Evolutionary conservation across 2,888 invertebrate species (phyloP), one percentile per base, ranked within the genome.

Genomic region (Pilophorus perplexus): DNA sequence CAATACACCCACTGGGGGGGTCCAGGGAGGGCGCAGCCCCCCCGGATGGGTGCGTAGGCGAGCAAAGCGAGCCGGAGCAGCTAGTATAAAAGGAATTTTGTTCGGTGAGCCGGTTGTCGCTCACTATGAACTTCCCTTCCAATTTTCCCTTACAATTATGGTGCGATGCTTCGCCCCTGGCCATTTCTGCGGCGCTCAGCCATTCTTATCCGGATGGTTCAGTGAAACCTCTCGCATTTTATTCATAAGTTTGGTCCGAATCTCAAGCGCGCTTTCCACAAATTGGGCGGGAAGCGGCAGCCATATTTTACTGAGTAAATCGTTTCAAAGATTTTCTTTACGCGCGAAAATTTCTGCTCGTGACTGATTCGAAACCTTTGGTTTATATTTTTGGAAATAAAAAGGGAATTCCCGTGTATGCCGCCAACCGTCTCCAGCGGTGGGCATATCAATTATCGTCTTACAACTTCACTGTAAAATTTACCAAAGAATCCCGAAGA

Each of bases 381-480:
- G 14, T 64, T 8, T 22, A 27, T 37, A 67, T 67, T 12, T 67
- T 64, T 67, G 67, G 62, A 37, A 38, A 48, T 2, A 14, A 33
- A 16, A 67, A 50, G 42, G 67, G 60, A 18, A 25, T 67, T 12
- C 62, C 67, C 10, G 48, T 60, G 18, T 62, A 67, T 42, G 62
- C 62, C 5, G 52, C 62, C 14, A 67, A 67, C 22, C n/a, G 67
- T n/a, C 52, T 67, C 2, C 52, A 67, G 28, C 14, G 52, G 20
- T 62, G 50, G 62, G 67, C 62, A 18, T 64, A 54, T 25, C 23
- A 57, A 14, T 28, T 67, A 12, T 48, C 57, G 14, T n/a, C 18
- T 27, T 48, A 27, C 28, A 42, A 46, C n/a, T 67, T 37, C 50
- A 25, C 50, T 3, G 27, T 48, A 14, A 54, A 64, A 12, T 67